Evolutionary conservation across 2,888 invertebrate genomes (phyloP).

Genomic region (Andrena marginata): DNA sequence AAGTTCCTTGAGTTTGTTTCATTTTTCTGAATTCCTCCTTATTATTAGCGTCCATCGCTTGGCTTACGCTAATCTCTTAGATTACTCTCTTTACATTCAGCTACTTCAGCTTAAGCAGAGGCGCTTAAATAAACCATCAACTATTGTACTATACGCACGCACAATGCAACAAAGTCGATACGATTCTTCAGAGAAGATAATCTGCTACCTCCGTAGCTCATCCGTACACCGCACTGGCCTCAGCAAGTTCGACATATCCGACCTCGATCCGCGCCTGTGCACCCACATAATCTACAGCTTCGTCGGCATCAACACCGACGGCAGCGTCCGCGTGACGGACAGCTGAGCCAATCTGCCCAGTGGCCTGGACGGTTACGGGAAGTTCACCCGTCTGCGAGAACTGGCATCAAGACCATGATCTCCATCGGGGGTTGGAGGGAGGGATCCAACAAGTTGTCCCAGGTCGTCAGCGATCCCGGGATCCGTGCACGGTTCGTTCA

Average conservation of each 20-base stretch:
- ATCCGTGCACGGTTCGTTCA: slow-evolving; percentile 86
- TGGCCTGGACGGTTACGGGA: slow-evolving; percentile 61
- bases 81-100: too few relatives aligned
- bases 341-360: slow-evolving; percentile 88
- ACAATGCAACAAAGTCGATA: too few relatives aligned
- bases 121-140: too few relatives aligned
- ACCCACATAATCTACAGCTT: slow-evolving; percentile 93
- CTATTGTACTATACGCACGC: too few relatives aligned
- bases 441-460: slow-evolving; percentile 88
- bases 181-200: slow-evolving; percentile 86
- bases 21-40: too few relatives aligned
- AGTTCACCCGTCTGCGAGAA: slow-evolving; percentile 87
- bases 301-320: slow-evolving; percentile 87
- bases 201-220: slow-evolving; percentile 93
- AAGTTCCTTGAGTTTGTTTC: too few relatives aligned
- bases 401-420: slow-evolving; percentile 87
- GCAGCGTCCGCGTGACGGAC: slow-evolving; percentile 87
- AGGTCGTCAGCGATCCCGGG: slow-evolving; percentile 85
- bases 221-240: slow-evolving; percentile 88
- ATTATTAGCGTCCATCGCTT: too few relatives aligned
- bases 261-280: slow-evolving; percentile 90
- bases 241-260: slow-evolving; percentile 89
- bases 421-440: slow-evolving; percentile 91
- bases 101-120: too few relatives aligned
- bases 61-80: too few relatives aligned